Base-by-base conservation (phyloP, 2,113 vertebrate genomes). In the Pavo muticus region DNA sequence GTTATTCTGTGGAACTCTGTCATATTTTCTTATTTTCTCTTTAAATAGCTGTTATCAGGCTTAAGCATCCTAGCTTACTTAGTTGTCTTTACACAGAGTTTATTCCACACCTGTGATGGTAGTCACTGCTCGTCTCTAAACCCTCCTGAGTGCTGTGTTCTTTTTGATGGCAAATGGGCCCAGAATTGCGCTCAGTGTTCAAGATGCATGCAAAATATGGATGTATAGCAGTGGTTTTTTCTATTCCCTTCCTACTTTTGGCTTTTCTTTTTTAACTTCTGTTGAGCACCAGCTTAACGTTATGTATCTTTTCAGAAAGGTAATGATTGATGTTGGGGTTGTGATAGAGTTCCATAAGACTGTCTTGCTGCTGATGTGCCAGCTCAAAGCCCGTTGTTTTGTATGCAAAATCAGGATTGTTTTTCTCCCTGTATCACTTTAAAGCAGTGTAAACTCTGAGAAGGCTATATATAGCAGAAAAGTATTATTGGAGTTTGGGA, bases 391-490 rank as follows among this genome's bases (percentile, higher is more conserved):
- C 64, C 37, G 30, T 93, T 91, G 92, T 90, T 93, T 90, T 74
- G 54, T 79, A 91, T 70, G 56, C 80, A 72, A 88, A 90, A 47
- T 83, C 68, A 40, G 42, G 83, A 35, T 86, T 96, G 74, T 80
- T 95, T 94, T 95, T 88, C 71, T 88, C 85, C 79, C 64, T 88
- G 82, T 91, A 76, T 96, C 69, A 16, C 92, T 96, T 96, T 84
- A 96, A 91, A 95, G 90, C 71, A 74, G 6, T 64, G 75, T 88
- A 94, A 94, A 95, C 69, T 84, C 80, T 16, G 57, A 69, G 86
- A 86, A 88, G 71, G 71, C 93, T 94, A 95, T 96, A 94, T 94
- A 95, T 96, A 95, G 93, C 91, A 78, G 83, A 90, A 75, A 88
- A 96, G 85, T 95, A 91, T 94, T 95, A 93, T 35, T 94, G 91